These are phyloP conservation scores for Pardalotus punctatus DNA, from an alignment of 2,113 vertebrate genomes.

Conservation along the genomic window DNA sequence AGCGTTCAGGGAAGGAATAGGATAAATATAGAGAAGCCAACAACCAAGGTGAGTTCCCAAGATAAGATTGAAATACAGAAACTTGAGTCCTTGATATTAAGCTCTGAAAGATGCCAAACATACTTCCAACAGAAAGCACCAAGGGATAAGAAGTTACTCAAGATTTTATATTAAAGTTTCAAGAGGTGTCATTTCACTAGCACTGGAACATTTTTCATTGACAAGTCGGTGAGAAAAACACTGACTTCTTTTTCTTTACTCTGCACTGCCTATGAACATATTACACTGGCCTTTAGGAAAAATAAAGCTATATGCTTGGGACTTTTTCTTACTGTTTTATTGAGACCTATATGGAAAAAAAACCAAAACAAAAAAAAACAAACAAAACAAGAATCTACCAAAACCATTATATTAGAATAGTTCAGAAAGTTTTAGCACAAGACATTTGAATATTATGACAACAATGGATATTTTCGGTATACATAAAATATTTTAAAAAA, in stretches of 20 bases:
- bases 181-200: slow-evolving; percentile 28
- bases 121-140: not conserved
- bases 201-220: slow-evolving; percentile 31
- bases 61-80: not conserved
- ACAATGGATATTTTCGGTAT: not conserved
- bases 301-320: not conserved
- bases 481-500: not conserved
- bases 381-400: not conserved
- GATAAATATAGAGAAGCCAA: slow-evolving; percentile 5
- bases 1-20: not conserved
- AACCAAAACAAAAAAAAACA: not conserved
- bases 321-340: not conserved
- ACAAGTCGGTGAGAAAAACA: not conserved
- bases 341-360: not conserved
- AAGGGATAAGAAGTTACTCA: slow-evolving; percentile 29
- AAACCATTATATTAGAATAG: not conserved
- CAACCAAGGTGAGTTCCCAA: not conserved
- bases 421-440: not conserved
- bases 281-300: not conserved
- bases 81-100: slow-evolving; percentile 13
- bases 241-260: not conserved
- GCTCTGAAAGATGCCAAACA: slow-evolving; percentile 8
- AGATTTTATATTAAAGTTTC: slow-evolving; percentile 48
- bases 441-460: not conserved
- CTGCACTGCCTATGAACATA: not conserved